Evolutionary conservation across 2,113 vertebrate genomes (phyloP).

Genomic region (Erpornis zantholeuca): DNA sequence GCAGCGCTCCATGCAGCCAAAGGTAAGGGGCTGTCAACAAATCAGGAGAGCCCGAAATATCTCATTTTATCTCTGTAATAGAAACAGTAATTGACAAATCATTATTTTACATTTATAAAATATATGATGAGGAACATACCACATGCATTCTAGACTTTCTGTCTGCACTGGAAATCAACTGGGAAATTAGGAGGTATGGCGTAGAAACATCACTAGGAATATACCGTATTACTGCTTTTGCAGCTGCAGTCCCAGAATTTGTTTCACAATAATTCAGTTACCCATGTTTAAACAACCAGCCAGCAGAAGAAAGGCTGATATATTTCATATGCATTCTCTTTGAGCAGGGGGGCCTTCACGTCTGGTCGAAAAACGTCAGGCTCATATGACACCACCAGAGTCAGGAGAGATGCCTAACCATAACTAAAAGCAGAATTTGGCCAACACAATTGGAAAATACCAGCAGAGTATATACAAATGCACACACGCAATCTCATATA

Average conservation of each 20-base stretch:
- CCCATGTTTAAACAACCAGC: slow-evolving; percentile 59
- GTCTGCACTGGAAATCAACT: slow-evolving; percentile 58
- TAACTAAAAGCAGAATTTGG: slow-evolving; percentile 65
- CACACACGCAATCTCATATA: slow-evolving; percentile 8
- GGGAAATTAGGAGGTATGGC: slow-evolving; percentile 49
- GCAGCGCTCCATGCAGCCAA: not conserved
- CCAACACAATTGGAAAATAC: slow-evolving; percentile 62
- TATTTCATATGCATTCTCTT: slow-evolving; percentile 58
- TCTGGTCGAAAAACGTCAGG: slow-evolving; percentile 61
- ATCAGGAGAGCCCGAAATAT: not conserved
- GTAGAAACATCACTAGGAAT: slow-evolving; percentile 29
- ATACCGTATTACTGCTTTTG: slow-evolving; percentile 56
- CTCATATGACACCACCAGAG: slow-evolving; percentile 59
- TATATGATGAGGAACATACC: slow-evolving; percentile 47
- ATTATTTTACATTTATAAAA: slow-evolving; percentile 38
- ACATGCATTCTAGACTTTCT: slow-evolving; percentile 50
- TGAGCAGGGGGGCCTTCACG: slow-evolving; percentile 53
- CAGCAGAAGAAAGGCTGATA: slow-evolving; percentile 56
- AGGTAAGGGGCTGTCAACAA: not conserved
- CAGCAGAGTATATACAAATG: slow-evolving; percentile 47
- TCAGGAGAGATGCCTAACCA: slow-evolving; percentile 62
- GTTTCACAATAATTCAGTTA: slow-evolving; percentile 67
- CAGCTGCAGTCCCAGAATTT: slow-evolving; percentile 60
- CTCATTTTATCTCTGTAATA: not conserved
- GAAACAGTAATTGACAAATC: slow-evolving; percentile 40